Evolutionary conservation across 2,797 vertebrate genomes (phyloP).

Genomic region (Borostomias antarcticus): DNA sequence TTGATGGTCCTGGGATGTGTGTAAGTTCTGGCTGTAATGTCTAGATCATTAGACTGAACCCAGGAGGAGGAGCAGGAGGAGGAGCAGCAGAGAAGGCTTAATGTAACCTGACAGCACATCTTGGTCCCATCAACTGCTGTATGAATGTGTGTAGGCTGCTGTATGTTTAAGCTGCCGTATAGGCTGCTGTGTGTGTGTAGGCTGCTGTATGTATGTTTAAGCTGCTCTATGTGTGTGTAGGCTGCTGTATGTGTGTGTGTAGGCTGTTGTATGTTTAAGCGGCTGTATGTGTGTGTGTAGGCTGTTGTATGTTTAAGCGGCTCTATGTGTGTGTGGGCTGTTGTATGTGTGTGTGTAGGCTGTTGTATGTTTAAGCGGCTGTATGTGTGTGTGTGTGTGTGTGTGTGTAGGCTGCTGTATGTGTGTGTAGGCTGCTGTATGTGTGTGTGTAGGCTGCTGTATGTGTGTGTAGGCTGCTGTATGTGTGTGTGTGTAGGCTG

Average conservation of each 20-base stretch:
- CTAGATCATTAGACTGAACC: background rate
- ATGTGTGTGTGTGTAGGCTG: background rate
- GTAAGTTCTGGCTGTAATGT: background rate
- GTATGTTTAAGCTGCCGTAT: background rate
- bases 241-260: background rate
- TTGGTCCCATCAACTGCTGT: background rate
- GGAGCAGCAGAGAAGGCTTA: no score
- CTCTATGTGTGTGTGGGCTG: background rate
- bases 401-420: no score
- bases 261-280: background rate
- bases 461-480: no score
- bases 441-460: background rate
- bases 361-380: background rate
- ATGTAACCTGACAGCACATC: no score
- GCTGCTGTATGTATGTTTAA: background rate
- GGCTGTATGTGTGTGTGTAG: no score
- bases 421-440: background rate
- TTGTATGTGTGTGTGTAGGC: background rate
- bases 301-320: background rate
- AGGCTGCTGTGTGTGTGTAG: no score
- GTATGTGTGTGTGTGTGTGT: no score
- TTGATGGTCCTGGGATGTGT: background rate
- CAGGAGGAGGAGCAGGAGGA: no score
- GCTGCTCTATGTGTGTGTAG: background rate
- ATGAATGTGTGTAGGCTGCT: background rate